Evolutionary conservation across 37 sponge, comb jelly and placozoan species (phyloP), one percentile per base, ranked within the genome.

Genomic region (Chondrosia reniformis): DNA sequence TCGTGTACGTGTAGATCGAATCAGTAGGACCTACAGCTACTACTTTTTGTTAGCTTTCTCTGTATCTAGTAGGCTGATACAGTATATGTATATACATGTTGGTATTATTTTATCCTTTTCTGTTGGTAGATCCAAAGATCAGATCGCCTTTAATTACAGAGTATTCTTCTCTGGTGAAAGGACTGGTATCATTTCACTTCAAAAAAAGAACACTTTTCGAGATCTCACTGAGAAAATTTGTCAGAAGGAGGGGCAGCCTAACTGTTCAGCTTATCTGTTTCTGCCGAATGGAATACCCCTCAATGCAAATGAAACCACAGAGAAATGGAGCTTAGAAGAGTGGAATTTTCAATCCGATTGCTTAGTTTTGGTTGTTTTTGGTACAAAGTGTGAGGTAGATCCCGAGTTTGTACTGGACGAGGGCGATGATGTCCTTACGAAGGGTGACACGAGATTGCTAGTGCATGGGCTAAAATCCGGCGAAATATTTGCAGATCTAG

Each of bases 221-320:
- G 67, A 66, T 17, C 38, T 66, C 19, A 30, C 36, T 4, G 36
- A 66, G 38, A 17, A 66, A 34, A 66, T 66, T 66, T 66, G 67
- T 17, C 38, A 9, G 3, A 66, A 66, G 39, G 67, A 66, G 38
- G 36, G 17, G 5, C 32, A 34, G 39, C 67, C 6, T 19, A 30
- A 59, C 8, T 30, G 9, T 8, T 30, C 67, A 66, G 67, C 67
- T 17, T 40, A 66, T 31, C 36, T 66, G 39, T 66, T 37, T 17
- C 67, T 66, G 5, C 67, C 67, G 8, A 66, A 66, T 66, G 67
- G 67, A 19, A 66, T 66, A 36, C 67, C 67, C 7, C 67, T 66
- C 38, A 66, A 66, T 31, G 19, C 39, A 19, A 66, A 66, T 34
- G 8, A 37, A 6, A 40, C 67, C 15, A 30, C 67, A 30, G 67